phyloP scores from a whole-genome alignment of 2,888 invertebrate species.

The Leucophenga maculata region DNA sequence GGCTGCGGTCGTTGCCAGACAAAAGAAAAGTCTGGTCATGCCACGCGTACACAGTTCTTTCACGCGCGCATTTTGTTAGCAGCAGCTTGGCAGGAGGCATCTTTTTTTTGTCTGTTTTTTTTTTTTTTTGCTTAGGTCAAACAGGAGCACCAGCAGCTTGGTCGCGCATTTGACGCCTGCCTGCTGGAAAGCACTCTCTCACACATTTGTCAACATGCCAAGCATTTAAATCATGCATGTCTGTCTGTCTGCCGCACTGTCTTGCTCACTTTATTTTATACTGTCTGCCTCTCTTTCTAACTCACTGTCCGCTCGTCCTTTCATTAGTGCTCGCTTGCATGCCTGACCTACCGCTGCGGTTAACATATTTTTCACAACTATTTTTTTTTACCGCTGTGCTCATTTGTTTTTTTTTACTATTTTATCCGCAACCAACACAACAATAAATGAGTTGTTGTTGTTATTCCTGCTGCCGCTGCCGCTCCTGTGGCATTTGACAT shows the following conservation, averaged over 20 bases:
- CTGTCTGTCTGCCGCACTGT: conserved; percentile 22
- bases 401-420: neutral
- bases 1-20: too few relatives aligned
- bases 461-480: conserved; percentile 19
- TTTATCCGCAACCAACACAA: conserved; percentile 49
- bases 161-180: conserved; percentile 58
- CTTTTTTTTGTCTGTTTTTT: too few relatives aligned
- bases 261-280: conserved; percentile 21
- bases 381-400: conserved; percentile 42
- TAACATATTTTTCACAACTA: conserved; percentile 65
- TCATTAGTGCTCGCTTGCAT: conserved; percentile 42
- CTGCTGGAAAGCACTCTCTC: conserved; percentile 35
- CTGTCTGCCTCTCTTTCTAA: conserved; percentile 7
- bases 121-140: too few relatives aligned
- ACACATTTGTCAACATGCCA: conserved; percentile 64
- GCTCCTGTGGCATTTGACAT: conserved; percentile 5
- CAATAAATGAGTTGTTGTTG: conserved; percentile 33
- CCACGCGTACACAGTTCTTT: neutral
- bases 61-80: too few relatives aligned
- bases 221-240: conserved; percentile 51
- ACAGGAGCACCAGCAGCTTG: conserved; percentile 55
- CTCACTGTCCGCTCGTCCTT: conserved; percentile 1
- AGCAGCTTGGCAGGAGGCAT: too few relatives aligned
- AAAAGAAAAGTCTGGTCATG: too few relatives aligned
- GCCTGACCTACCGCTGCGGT: conserved; percentile 65